phyloP scores from a whole-genome alignment of 2,113 vertebrate genomes.

The Callospermophilus lateralis region DNA sequence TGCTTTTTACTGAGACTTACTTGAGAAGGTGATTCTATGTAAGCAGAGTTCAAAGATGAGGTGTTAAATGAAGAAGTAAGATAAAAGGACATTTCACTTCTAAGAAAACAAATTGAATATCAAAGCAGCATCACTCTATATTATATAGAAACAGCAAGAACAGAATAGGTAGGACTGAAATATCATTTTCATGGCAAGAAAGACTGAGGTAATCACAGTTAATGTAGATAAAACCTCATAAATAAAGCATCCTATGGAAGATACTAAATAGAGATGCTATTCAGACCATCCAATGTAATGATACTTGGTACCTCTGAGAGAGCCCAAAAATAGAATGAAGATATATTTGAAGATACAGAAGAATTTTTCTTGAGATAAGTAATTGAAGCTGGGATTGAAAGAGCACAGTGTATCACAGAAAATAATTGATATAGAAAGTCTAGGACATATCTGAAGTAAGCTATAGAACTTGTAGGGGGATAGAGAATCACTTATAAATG shows the following conservation, averaged over 20 bases:
- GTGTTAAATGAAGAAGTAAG: background rate
- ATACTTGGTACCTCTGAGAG: background rate
- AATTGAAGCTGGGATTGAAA: background rate
- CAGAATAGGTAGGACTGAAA: background rate
- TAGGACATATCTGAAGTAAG: background rate
- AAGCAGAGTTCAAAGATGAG: background rate
- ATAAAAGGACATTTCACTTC: background rate
- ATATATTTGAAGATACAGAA: background rate
- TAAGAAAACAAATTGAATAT: background rate
- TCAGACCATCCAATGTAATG: background rate
- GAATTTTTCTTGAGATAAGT: background rate
- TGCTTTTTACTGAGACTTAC: background rate
- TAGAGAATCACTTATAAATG: background rate
- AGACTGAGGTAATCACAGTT: background rate
- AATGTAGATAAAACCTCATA: slow-evolving; percentile 6
- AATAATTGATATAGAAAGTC: background rate
- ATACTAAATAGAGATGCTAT: background rate
- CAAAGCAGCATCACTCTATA: background rate
- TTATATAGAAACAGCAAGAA: background rate
- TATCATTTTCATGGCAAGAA: background rate
- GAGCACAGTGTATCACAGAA: background rate
- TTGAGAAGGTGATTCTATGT: background rate
- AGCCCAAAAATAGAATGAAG: background rate
- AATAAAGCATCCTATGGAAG: background rate
- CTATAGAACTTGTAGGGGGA: background rate